Conservation (phyloP, 2,113 vertebrate genomes). For the Nothoprocta pentlandii region DNA sequence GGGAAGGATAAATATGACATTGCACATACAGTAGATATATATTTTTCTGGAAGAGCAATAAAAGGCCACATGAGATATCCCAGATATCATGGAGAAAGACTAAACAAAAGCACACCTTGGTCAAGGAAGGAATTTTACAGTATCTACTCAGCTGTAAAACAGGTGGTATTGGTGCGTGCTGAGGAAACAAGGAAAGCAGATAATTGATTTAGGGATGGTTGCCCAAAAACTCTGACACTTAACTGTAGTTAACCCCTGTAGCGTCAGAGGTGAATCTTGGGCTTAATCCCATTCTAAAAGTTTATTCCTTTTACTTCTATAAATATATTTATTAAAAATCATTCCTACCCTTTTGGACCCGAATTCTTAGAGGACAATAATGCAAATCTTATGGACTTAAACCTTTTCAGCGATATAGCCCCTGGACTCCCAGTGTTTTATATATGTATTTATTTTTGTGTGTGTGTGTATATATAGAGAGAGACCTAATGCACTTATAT, state of each 20-base stretch:
- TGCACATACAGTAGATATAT: background rate
- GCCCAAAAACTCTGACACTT: background rate
- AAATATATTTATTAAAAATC: background rate
- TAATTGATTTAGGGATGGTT: background rate
- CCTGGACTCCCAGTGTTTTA: background rate
- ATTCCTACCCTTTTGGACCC: background rate
- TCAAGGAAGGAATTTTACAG: background rate
- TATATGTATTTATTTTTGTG: background rate
- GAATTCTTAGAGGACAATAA: background rate
- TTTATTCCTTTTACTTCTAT: background rate
- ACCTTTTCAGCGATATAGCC: rapidly evolving
- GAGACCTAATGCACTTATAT: background rate
- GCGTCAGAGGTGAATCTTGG: background rate
- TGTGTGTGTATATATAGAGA: background rate
- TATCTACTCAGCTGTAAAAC: background rate
- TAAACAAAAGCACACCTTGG: background rate
- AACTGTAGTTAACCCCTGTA: background rate
- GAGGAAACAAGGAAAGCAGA: background rate
- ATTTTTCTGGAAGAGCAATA: background rate
- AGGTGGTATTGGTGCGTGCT: background rate
- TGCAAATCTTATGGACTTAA: background rate
- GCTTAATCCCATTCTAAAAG: background rate
- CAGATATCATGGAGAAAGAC: background rate
- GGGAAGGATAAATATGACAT: background rate
- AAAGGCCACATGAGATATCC: background rate